Evolutionary conservation across 2,797 vertebrate genomes (phyloP).

Genomic region (Telmatherina bonti): DNA sequence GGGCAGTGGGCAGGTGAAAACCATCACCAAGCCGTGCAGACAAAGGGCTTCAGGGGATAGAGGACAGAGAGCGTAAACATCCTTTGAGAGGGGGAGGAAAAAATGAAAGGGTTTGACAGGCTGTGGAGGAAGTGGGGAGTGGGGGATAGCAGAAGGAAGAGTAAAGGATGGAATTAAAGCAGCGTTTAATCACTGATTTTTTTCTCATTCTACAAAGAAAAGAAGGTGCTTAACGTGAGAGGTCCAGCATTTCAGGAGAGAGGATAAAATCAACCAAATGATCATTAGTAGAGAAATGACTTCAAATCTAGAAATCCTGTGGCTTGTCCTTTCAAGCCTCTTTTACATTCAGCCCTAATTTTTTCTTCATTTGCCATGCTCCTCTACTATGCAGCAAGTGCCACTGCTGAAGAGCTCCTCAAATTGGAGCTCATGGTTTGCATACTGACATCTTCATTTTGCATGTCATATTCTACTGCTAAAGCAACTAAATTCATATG

Average conservation of each 20-base stretch:
- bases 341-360: constrained; percentile 49
- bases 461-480: constrained; percentile 12
- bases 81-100: constrained; percentile 37
- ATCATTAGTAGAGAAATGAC: constrained; percentile 51
- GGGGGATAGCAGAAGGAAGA: neutral
- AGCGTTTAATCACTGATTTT: constrained; percentile 24
- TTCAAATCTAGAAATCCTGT: constrained; percentile 45
- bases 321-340: constrained; percentile 33
- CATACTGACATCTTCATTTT: constrained; percentile 40
- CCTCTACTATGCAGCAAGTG: constrained; percentile 11
- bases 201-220: neutral
- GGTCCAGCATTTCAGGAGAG: constrained; percentile 14
- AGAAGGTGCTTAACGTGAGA: constrained; percentile 17
- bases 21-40: constrained; percentile 47
- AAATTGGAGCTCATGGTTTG: constrained; percentile 19
- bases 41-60: constrained; percentile 42
- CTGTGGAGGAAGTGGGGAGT: constrained; percentile 19
- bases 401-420: constrained; percentile 29
- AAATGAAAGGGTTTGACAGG: constrained; percentile 42
- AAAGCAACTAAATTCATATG: neutral
- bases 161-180: constrained; percentile 18
- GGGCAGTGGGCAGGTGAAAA: constrained; percentile 67
- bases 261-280: constrained; percentile 35
- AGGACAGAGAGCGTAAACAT: constrained; percentile 40
- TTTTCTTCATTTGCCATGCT: constrained; percentile 42